Evolutionary conservation across 1,140 invertebrate species (phyloP).

Genomic region (Mya arenaria): DNA sequence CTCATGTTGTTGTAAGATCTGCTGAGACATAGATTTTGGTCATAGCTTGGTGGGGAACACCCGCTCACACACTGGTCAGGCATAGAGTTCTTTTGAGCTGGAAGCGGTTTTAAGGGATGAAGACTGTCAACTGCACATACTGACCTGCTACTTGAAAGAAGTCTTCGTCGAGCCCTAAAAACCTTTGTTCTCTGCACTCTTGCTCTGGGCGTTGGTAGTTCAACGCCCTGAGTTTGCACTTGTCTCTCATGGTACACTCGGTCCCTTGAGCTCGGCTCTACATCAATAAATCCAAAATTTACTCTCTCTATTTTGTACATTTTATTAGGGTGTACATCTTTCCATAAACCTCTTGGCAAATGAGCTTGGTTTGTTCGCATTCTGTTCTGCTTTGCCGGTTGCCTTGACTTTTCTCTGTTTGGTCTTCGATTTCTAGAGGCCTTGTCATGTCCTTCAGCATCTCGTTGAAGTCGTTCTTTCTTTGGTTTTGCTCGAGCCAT

Average conservation of each 20-base stretch:
- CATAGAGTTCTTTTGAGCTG: too few species aligned
- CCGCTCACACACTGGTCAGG: too few species aligned
- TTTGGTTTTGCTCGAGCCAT: constrained; percentile 7
- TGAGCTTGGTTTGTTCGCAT: not conserved
- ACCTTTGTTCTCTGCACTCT: not conserved
- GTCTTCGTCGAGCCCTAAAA: not conserved
- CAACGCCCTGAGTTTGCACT: too few species aligned
- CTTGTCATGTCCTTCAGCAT: not conserved
- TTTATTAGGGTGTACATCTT: constrained; percentile 49
- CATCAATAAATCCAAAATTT: constrained; percentile 51
- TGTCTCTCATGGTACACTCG: too few species aligned
- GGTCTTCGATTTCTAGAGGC: not conserved
- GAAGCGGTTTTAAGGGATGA: too few species aligned
- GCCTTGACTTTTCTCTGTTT: not conserved
- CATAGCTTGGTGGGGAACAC: too few species aligned
- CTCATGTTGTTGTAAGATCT: too few species aligned
- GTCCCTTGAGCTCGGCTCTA: constrained; percentile 16
- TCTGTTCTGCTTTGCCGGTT: not conserved
- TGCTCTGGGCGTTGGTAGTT: too few species aligned
- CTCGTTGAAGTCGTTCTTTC: not conserved
- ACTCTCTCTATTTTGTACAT: constrained; percentile 27
- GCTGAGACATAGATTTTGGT: too few species aligned
- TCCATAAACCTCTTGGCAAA: not conserved
- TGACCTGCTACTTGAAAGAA: not conserved
- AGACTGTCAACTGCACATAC: too few species aligned